Base-by-base conservation (phyloP, 2,797 vertebrate species). In the Gastrophryne carolinensis region DNA sequence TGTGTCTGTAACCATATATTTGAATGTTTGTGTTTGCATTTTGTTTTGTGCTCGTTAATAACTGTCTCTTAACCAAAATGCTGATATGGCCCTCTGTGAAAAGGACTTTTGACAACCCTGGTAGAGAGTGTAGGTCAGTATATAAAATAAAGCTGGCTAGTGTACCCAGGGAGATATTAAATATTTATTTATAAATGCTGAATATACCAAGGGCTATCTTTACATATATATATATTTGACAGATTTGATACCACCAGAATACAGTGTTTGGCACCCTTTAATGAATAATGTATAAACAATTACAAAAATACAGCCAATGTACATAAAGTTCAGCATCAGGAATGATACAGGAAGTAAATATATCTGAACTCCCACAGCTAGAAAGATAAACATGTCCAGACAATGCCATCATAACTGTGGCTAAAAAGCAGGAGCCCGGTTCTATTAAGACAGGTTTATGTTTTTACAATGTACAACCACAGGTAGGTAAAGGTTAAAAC, bases 251-350 rank as follows among this genome's bases (percentile, higher is more conserved):
- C 35, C 9, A 41, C 39, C 53, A 39, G n/a, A 66, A 56, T 58
- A 67, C 39, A 78, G 56, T 57, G 53, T 78, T 78, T 78, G 75
- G 75, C 75, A 78, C 75, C 53, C 26, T 70, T 49, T 57, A 71
- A 71, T 64, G 32, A 62, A 49, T 17, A 39, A 35, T 65, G 53
- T 75, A 29, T 75, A 75, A 56, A 53, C 34, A 50, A 64, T 35
- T 56, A 61, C 24, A 63, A 76, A 58, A 57, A 34, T 23, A 71
- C 60, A 72, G 56, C 49, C 47, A 76, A 63, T 64, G 72, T 77
- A 71, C 67, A 71, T 34, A 56, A n/a, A 56, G 44, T 71, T 77
- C 74, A 71, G 68, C 68, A 72, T 72, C 21, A 64, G 29, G 49
- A 53, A 64, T 71, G 67, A 67, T 30, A 68, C 15, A 64, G 61